Base-by-base conservation (phyloP, 2,797 vertebrate genomes). In the Rhinichthys osculus region DNA sequence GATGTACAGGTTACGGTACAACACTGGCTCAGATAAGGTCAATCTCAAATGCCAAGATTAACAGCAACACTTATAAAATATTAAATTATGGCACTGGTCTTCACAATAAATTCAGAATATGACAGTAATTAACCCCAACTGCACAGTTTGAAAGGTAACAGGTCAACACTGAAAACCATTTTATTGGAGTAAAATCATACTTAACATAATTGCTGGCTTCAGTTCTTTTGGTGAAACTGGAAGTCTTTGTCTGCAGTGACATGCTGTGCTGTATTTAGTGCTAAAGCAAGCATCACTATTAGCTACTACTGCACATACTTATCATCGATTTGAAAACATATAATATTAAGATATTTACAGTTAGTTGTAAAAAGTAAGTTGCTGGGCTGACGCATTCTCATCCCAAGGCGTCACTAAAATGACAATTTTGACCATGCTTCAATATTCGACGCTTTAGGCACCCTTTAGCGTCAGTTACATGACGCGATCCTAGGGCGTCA, bases 21-120 rank as follows among this genome's bases (percentile, higher is more conserved):
- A 38, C 8, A 47, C 59, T 74, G 71, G 69, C 42, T 78, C 33
- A 2, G 21, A 81, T 40, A 64, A 88, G 86, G 69, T 88, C 83
- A 87, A 27, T 78, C 40, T 59, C 38, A 89, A 87, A 89, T 87
- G 35, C 19, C 74, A 81, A 52, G 50, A 19, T 59, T 74, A 70
- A 72, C 52, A 86, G 86, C 66, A 64, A 74, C 27, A 72, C 67
- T 84, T 23, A 64, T 54, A 77, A 79, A 78, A 85, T 62, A 70
- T 82, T 80, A 14, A 62, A 79, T 66, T 19, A 73, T 66, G 17
- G 40, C 11, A 27, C 13, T 64, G 59, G 42, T 78, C 52, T 3
- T 52, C 44, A 69, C 38, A 72, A 71, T 81, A 69, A 27, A 83
- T 17, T 69, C n/a, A 69, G 38, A 77, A 78, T 76, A 77, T 54